A percentile compares a stretch with the other conserved stretches of the same genome.
phyloP scores from a whole-genome alignment of 2,797 vertebrate species.

The Schizopygopsis pylzovi region DNA sequence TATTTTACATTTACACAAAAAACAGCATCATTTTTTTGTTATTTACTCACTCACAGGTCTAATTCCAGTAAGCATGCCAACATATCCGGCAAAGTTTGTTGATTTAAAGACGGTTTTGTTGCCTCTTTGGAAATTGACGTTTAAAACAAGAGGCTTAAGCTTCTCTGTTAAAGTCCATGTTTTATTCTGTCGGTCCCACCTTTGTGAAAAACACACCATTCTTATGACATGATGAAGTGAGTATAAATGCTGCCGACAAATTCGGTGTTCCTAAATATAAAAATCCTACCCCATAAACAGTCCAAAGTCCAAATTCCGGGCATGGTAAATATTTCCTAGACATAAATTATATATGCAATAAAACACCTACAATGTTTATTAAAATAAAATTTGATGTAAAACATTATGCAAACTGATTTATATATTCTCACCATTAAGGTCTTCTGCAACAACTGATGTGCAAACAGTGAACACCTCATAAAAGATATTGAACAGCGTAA shows the following conservation, averaged over 20 bases:
- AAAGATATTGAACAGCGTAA: constrained; percentile 93
- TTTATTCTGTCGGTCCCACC: constrained; percentile 92
- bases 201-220: constrained; percentile 59
- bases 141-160: constrained; percentile 89
- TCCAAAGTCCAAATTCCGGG: constrained; percentile 96
- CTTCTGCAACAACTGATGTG: constrained; percentile 92
- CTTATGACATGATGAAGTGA: neutral
- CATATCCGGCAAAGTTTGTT: constrained; percentile 93
- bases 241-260: neutral
- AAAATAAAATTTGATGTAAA: neutral
- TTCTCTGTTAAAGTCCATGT: constrained; percentile 88
- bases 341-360: constrained; percentile 9
- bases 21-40: neutral
- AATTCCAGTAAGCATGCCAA: constrained; percentile 94
- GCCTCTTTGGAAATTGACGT: constrained; percentile 88
- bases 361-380: neutral
- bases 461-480: constrained; percentile 98
- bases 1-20: neutral
- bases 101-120: constrained; percentile 92
- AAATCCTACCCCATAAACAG: constrained; percentile 90
- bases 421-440: constrained; percentile 81
- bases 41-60: constrained; percentile 85
- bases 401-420: neutral
- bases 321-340: constrained; percentile 89
- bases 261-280: neutral